Percentiles rank a stretch among this genome's conserved stretches.
These are phyloP conservation scores for Bombyx mori DNA, from an alignment of 1,140 invertebrate species.

Conservation along the genomic window DNA sequence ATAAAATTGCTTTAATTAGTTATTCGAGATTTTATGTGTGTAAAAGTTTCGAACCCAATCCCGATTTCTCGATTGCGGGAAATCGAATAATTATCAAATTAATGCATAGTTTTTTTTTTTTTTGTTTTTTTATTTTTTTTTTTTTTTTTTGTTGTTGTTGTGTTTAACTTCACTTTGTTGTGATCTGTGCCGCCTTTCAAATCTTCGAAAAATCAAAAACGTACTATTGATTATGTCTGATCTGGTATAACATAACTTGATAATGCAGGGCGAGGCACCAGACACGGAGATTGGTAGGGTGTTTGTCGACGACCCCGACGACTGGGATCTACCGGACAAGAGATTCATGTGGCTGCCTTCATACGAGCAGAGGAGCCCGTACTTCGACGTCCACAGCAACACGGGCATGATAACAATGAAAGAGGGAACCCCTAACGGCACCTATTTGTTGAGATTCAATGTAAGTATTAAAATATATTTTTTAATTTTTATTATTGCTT, in stretches of 20 bases:
- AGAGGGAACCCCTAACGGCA: conserved; percentile 77
- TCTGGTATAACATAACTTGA: background rate
- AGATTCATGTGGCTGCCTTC: conserved; percentile 78
- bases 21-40: background rate
- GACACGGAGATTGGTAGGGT: conserved; percentile 89
- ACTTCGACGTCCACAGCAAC: conserved; percentile 78
- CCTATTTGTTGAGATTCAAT: conserved; percentile 79
- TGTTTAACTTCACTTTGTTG: background rate
- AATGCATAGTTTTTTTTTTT: no score
- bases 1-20: conserved; percentile 22
- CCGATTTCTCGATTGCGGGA: background rate
- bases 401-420: conserved; percentile 90
- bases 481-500: background rate
- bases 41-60: background rate
- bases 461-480: conserved; percentile 64
- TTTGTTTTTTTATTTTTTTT: background rate
- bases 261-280: conserved; percentile 74
- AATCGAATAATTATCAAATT: no score
- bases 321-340: conserved; percentile 95
- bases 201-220: background rate
- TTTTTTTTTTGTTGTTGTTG: background rate
- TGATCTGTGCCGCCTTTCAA: background rate
- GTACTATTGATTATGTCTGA: background rate
- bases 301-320: conserved; percentile 91
- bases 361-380: conserved; percentile 67